Evolutionary conservation across 2,888 invertebrate species (phyloP).

Genomic region (Conops quadrifasciatus): DNA sequence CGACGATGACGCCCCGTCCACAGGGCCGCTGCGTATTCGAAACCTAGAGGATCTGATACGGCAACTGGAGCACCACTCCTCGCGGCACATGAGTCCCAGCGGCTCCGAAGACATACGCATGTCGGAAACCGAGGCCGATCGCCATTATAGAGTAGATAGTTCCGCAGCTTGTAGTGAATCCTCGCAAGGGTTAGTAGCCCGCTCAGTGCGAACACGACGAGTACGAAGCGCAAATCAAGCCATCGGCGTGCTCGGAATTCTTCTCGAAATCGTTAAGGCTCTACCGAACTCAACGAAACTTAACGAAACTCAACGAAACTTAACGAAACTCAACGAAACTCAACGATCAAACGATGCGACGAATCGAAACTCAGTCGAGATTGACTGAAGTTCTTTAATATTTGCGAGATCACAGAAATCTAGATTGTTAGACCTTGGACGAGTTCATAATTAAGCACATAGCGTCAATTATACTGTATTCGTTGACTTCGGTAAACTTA

Average conservation of each 20-base stretch:
- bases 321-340: too few relatives aligned
- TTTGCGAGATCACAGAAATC: neutral
- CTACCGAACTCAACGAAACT: too few relatives aligned
- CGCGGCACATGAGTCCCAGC: conserved; percentile 87
- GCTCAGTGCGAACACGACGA: neutral
- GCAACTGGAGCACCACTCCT: conserved; percentile 86
- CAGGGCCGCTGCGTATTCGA: conserved; percentile 87
- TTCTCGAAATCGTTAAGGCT: too few relatives aligned
- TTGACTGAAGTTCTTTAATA: neutral
- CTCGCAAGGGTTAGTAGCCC: conserved; percentile 73
- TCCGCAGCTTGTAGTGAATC: conserved; percentile 77
- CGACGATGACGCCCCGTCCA: conserved; percentile 80
- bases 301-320: too few relatives aligned
- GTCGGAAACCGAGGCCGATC: conserved; percentile 89
- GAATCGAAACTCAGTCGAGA: too few relatives aligned
- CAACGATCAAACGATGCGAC: too few relatives aligned
- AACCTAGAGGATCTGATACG: conserved; percentile 91
- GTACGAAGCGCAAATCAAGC: neutral
- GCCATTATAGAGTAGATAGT: conserved; percentile 85
- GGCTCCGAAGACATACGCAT: conserved; percentile 86
- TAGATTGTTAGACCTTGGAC: neutral
- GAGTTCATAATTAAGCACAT: neutral
- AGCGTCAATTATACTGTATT: neutral
- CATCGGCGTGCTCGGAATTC: neutral
- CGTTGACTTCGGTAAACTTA: neutral